Percentiles rank a stretch among this genome's conserved stretches.
These are phyloP conservation scores for Callipepla squamata DNA, from an alignment of 2,113 vertebrate species.

Conservation along the genomic window DNA sequence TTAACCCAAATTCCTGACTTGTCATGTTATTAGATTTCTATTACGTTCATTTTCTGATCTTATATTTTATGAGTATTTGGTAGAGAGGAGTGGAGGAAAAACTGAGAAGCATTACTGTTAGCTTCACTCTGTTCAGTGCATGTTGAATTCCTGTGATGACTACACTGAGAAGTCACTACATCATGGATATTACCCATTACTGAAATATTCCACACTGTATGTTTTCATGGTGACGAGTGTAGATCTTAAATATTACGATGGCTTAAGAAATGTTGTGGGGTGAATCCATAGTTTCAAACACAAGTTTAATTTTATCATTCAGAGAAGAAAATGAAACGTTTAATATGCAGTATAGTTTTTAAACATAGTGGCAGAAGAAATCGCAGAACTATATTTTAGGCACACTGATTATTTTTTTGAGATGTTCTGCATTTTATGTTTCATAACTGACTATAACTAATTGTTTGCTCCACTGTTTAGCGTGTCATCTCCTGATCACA, in stretches of 20 bases:
- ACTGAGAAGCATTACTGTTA: not conserved
- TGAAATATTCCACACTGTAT: not conserved
- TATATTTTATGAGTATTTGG: not conserved
- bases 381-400: not conserved
- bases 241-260: not conserved
- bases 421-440: not conserved
- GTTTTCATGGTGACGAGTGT: not conserved
- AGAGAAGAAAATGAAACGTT: not conserved
- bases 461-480: constrained; percentile 74
- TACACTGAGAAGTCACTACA: not conserved
- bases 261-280: not conserved
- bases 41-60: not conserved
- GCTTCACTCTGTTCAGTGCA: not conserved
- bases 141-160: not conserved
- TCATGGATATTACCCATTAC: not conserved
- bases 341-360: not conserved
- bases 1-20: not conserved
- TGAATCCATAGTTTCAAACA: not conserved
- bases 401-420: fast-evolving
- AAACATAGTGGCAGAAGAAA: not conserved
- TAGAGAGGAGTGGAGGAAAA: not conserved
- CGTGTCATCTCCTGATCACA: constrained; percentile 89
- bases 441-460: not conserved
- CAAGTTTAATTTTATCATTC: fast-evolving
- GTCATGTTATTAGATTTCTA: fast-evolving